These are phyloP conservation scores for Bombylius major DNA, from an alignment of 2,888 invertebrate species.

Conservation along the genomic window DNA sequence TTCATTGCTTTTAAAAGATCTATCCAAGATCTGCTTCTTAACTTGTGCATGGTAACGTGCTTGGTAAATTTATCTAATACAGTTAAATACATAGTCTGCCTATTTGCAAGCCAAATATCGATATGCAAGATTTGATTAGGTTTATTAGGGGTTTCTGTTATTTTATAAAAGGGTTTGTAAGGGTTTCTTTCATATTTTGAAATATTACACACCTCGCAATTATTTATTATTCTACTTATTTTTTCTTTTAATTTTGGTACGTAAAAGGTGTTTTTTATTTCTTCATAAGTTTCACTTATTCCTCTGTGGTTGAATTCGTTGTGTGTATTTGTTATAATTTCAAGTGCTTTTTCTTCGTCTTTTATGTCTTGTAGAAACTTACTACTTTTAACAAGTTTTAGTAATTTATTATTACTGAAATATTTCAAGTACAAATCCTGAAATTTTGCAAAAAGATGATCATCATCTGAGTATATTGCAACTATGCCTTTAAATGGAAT, in stretches of 20 bases:
- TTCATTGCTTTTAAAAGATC: constrained; percentile 11
- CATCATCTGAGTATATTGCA: constrained; percentile 4
- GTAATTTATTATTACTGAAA: not conserved
- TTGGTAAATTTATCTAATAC: constrained; percentile 8
- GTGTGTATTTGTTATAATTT: not conserved
- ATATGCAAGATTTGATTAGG: constrained; percentile 6
- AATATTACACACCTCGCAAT: not conserved
- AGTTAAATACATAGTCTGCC: constrained; percentile 6
- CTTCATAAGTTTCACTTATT: constrained; percentile 4
- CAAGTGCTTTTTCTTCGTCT: constrained; percentile 5
- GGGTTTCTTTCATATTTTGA: constrained; percentile 5
- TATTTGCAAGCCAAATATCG: constrained; percentile 4
- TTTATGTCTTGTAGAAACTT: constrained; percentile 5
- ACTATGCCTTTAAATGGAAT: constrained; percentile 5
- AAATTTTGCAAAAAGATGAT: constrained; percentile 4
- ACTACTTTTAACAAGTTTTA: constrained; percentile 3
- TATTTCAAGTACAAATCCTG: not conserved
- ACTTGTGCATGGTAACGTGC: constrained; percentile 5
- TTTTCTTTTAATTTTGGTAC: constrained; percentile 34
- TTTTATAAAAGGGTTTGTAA: not conserved
- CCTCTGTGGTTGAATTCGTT: constrained; percentile 5
- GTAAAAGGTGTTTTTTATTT: constrained; percentile 8
- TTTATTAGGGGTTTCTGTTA: constrained; percentile 1
- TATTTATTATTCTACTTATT: constrained; percentile 40
- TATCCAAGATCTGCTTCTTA: constrained; percentile 5